These are phyloP conservation scores for Bombus affinis DNA, from an alignment of 1,140 invertebrate species.

Conservation along the genomic window DNA sequence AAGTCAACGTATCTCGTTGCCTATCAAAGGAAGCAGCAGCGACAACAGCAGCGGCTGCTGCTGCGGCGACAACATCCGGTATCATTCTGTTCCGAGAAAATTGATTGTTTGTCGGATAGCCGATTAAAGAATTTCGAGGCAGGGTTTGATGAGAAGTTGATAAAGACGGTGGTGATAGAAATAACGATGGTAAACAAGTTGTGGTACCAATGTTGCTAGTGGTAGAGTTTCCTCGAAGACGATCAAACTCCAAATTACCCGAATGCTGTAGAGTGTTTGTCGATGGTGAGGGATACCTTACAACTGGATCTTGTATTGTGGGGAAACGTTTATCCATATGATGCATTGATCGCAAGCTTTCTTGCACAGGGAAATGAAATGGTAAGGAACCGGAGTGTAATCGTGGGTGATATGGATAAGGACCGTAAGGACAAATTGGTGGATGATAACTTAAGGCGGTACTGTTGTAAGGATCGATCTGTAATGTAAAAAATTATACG, in stretches of 20 bases:
- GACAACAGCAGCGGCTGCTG: slow-evolving; percentile 57
- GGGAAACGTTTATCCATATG: slow-evolving; percentile 47
- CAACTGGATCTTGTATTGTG: slow-evolving; percentile 29
- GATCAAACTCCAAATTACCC: slow-evolving; percentile 36
- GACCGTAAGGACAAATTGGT: slow-evolving; percentile 48
- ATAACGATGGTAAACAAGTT: slow-evolving; percentile 20
- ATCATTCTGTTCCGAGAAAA: slow-evolving; percentile 51
- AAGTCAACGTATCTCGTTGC: slow-evolving; percentile 43
- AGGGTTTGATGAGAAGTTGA: slow-evolving; percentile 46
- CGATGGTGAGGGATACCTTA: slow-evolving; percentile 40
- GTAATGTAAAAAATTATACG: slow-evolving; percentile 22
- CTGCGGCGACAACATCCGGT: slow-evolving; percentile 58
- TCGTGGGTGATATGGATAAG: slow-evolving; percentile 55
- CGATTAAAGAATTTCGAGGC: not conserved
- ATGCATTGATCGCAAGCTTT: slow-evolving; percentile 27
- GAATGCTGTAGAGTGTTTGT: slow-evolving; percentile 12
- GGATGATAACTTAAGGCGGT: slow-evolving; percentile 63
- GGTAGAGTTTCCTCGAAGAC: slow-evolving; percentile 4
- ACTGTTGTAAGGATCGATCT: slow-evolving; percentile 69
- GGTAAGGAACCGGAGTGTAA: slow-evolving; percentile 38
- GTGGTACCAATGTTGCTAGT: slow-evolving; percentile 17
- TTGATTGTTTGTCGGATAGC: slow-evolving; percentile 35
- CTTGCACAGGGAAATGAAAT: slow-evolving; percentile 53
- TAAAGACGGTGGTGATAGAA: slow-evolving; percentile 31
- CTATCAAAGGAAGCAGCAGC: slow-evolving; percentile 58